Percentiles rank a stretch among this genome's conserved stretches.
phyloP scores from a whole-genome alignment of 1,140 invertebrate species.

The Drosophila nebulosa region DNA sequence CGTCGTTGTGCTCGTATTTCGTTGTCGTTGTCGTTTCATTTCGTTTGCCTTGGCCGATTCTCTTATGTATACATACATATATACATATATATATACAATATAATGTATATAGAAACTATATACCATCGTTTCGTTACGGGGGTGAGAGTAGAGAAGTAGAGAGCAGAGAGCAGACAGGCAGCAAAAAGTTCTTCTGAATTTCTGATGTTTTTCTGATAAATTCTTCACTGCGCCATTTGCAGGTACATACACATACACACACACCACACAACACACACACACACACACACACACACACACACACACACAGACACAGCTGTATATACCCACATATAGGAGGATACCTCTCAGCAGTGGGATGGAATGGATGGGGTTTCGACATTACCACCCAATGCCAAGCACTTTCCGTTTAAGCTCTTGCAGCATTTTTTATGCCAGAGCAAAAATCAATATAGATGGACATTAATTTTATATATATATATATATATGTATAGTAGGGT shows the following conservation, averaged over 20 bases:
- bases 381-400: constrained; percentile 27
- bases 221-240: constrained; percentile 59
- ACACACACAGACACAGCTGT: too few relatives aligned
- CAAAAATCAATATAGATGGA: constrained; percentile 73
- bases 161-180: background rate
- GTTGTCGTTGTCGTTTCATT: constrained; percentile 16
- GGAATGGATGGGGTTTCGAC: background rate
- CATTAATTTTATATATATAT: constrained; percentile 24
- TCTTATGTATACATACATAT: constrained; percentile 20
- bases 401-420: constrained; percentile 30
- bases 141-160: background rate
- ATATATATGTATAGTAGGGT: background rate
- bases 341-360: constrained; percentile 21
- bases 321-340: background rate
- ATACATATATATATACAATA: constrained; percentile 18
- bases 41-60: constrained; percentile 76
- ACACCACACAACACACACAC: constrained; percentile 3
- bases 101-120: constrained; percentile 29
- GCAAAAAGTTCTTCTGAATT: constrained; percentile 71
- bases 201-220: constrained; percentile 80
- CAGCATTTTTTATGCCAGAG: constrained; percentile 62
- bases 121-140: background rate
- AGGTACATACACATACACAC: background rate
- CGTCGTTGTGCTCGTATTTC: constrained; percentile 21
- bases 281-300: background rate